Conservation (phyloP, 2,113 vertebrate genomes). For the Amphiprion percula region DNA sequence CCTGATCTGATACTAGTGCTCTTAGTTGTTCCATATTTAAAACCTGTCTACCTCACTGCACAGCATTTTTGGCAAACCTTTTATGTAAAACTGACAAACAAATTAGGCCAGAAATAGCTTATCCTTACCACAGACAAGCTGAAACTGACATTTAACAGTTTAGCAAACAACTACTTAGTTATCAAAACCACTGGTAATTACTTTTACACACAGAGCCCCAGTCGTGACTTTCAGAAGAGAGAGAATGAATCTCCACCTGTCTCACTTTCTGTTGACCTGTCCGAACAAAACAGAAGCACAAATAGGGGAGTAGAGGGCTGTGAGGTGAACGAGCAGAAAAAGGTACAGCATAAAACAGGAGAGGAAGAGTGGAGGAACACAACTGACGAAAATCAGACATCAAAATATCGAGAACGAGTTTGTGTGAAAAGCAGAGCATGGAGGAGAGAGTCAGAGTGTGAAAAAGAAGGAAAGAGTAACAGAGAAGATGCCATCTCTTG, state of each 20-base stretch:
- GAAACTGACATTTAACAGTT: no score
- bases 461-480: background rate
- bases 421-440: background rate
- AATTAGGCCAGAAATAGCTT: no score
- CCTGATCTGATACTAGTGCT: no score
- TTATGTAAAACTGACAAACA: no score
- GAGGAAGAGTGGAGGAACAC: background rate
- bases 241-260: background rate
- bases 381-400: conserved; percentile 1
- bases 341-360: background rate
- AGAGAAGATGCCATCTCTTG: conserved; percentile 29
- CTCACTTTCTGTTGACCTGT: background rate
- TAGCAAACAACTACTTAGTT: no score
- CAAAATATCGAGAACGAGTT: background rate
- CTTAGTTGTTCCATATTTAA: no score
- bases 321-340: background rate
- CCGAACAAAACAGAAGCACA: background rate
- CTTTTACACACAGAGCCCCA: background rate
- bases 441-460: background rate
- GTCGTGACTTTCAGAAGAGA: background rate
- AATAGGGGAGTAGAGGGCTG: background rate
- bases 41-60: no score
- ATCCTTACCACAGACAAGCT: no score
- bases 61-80: no score
- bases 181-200: background rate